Percentiles rank a stretch among this genome's conserved stretches.
These are phyloP conservation scores for Neoaliturus tenellus DNA, from an alignment of 2,888 invertebrate species.

Conservation along the genomic window DNA sequence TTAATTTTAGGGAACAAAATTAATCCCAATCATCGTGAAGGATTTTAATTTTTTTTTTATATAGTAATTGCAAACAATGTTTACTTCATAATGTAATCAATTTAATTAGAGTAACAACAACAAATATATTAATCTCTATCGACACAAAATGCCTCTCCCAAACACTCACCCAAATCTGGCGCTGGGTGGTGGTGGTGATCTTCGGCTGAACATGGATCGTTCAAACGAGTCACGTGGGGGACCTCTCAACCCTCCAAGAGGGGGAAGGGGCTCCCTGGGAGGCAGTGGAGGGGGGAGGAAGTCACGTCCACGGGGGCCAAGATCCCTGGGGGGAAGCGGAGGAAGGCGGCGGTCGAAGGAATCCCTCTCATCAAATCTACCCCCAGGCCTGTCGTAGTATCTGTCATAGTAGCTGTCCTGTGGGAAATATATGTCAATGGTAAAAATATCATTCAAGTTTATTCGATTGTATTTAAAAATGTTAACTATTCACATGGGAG, in stretches of 20 bases:
- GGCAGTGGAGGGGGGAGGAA: conserved; percentile 84
- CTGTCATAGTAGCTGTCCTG: conserved; percentile 89
- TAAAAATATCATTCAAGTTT: too few species aligned
- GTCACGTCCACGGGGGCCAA: conserved; percentile 76
- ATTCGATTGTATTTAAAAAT: too few species aligned
- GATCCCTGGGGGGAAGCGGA: conserved; percentile 64
- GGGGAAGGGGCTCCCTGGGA: conserved; percentile 56
- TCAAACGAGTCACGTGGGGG: conserved; percentile 61
- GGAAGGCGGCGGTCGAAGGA: conserved; percentile 82
- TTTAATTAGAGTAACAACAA: too few species aligned
- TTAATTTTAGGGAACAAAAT: too few species aligned
- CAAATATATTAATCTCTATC: too few species aligned
- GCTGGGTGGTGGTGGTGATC: conserved; percentile 80
- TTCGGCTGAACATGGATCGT: conserved; percentile 83
- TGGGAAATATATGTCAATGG: too few species aligned
- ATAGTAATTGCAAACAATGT: too few species aligned
- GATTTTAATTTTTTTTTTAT: too few species aligned
- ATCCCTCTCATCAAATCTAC: conserved; percentile 74
- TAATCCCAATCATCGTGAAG: too few species aligned
- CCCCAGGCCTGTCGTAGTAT: conserved; percentile 78
- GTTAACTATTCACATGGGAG: too few species aligned
- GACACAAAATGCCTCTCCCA: too few species aligned
- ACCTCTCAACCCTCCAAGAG: conserved; percentile 53
- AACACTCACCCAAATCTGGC: conserved; percentile 54
- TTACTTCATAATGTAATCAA: too few species aligned